Base-by-base conservation (phyloP, 2,113 vertebrate genomes). In the Gopherus flavomarginatus region DNA sequence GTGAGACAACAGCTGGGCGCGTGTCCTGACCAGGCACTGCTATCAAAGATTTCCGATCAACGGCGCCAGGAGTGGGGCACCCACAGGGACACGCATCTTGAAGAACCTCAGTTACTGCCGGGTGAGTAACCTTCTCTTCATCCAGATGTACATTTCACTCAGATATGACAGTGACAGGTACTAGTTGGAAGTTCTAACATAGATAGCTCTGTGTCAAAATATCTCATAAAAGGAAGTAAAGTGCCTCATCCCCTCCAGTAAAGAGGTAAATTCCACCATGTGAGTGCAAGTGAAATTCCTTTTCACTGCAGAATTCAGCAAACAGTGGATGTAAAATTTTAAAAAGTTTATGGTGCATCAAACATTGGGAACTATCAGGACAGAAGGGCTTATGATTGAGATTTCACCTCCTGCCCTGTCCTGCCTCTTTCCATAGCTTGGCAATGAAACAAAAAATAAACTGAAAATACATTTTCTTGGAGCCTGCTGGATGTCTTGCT, bases 381-480 rank as follows among this genome's bases (percentile, higher is more conserved):
- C 16, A 8, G 65, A 72, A 38, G 16, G n/a, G 19, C 35, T 38
- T 38, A 22, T 72, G 65, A 72, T 72, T 72, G n/a, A 72, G n/a
- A 72, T 72, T 72, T 72, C 17, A 72, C n/a, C 65, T 72, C 17
- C 35, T 22, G 9, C 65, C 17, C 17, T 72, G 35, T 19, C 8
- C 65, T 72, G n/a, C 35, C n/a, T 72, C 9, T 21, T 72, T 21
- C 65, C 65, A 72, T 21, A 72, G 65, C 65, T 38, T 38, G 19
- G 65, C 65, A 72, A 21, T 38, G n/a, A 72, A n/a, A 72, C 8
- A 8, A 38, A 38, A 72, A 38, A 38, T 98, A 97, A 97, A 72
- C 83, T 94, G 94, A 83, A 72, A 92, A 92, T 95, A 93, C 75
- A 95, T 96, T 94, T 96, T 93, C 77, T 90, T 47, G 65, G 86